Percentiles rank a stretch among this genome's conserved stretches.
These are phyloP conservation scores for Platycercus adscitus DNA, from an alignment of 2,113 vertebrate species.

Conservation along the genomic window DNA sequence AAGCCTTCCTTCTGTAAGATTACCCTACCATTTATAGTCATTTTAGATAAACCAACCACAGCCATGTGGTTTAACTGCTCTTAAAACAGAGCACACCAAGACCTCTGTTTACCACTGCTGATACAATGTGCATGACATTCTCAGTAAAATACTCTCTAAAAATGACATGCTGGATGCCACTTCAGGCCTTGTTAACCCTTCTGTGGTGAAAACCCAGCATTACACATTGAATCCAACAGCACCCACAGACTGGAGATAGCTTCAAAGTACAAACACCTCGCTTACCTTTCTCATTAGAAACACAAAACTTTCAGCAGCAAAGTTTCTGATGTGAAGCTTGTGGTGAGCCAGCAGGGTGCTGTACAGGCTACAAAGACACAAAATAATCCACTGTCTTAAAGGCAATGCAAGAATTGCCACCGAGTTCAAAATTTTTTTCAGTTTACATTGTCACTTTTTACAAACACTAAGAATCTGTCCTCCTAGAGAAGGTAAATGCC, in stretches of 20 bases:
- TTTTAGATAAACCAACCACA: background rate
- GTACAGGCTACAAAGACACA: constrained; percentile 83
- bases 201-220: background rate
- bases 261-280: background rate
- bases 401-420: background rate
- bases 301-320: constrained; percentile 97
- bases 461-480: background rate
- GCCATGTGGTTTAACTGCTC: background rate
- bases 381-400: background rate
- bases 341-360: constrained; percentile 92
- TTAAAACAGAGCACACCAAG: background rate
- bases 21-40: background rate
- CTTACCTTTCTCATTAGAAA: constrained; percentile 97
- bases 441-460: background rate
- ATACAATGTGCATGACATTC: background rate
- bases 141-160: background rate
- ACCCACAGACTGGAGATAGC: background rate
- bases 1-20: background rate
- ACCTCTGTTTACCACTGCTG: background rate
- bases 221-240: background rate
- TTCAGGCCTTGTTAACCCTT: background rate
- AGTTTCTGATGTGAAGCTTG: constrained; percentile 94
- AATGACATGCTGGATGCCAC: background rate
- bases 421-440: background rate
- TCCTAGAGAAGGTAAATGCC: background rate